A percentile compares a stretch with the other conserved stretches of the same genome.
phyloP scores from a whole-genome alignment of 1,140 invertebrate species.

The Andricus grossulariae region DNA sequence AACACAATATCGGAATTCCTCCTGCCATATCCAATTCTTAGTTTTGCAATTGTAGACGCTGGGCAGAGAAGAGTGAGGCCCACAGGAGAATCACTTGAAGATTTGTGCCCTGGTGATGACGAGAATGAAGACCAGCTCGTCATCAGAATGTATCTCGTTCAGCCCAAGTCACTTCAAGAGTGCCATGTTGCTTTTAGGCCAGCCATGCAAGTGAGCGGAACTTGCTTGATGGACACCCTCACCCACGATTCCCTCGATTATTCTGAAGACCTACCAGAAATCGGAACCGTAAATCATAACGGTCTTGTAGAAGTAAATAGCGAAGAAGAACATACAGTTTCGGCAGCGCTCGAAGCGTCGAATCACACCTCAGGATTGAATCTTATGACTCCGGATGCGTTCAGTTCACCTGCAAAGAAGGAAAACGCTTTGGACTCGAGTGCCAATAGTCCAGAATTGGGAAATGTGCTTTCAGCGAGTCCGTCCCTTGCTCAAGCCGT shows the following conservation, averaged over 20 bases:
- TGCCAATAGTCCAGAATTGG: constrained; percentile 64
- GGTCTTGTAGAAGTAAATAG: constrained; percentile 74
- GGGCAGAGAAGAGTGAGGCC: constrained; percentile 67
- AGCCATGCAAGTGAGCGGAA: constrained; percentile 57
- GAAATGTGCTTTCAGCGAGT: constrained; percentile 63
- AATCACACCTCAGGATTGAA: constrained; percentile 75
- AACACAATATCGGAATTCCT: constrained; percentile 88
- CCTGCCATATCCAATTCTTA: constrained; percentile 88
- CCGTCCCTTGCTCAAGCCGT: constrained; percentile 65
- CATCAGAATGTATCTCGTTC: constrained; percentile 88
- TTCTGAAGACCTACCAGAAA: constrained; percentile 63
- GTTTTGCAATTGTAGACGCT: constrained; percentile 91
- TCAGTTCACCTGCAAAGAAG: constrained; percentile 81
- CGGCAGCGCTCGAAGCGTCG: constrained; percentile 55
- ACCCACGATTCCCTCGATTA: constrained; percentile 69
- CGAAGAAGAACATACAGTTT: constrained; percentile 69
- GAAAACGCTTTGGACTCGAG: constrained; percentile 65
- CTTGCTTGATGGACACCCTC: constrained; percentile 60
- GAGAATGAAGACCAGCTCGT: constrained; percentile 75
- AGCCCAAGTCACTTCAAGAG: constrained; percentile 92
- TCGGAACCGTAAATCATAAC: constrained; percentile 68
- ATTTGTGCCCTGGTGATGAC: constrained; percentile 69
- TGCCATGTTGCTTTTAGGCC: constrained; percentile 87
- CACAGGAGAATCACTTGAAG: constrained; percentile 69
- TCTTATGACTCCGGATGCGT: constrained; percentile 92